Evolutionary conservation across 2,113 vertebrate genomes (phyloP).

Genomic region (Cochlearius cochlearius): DNA sequence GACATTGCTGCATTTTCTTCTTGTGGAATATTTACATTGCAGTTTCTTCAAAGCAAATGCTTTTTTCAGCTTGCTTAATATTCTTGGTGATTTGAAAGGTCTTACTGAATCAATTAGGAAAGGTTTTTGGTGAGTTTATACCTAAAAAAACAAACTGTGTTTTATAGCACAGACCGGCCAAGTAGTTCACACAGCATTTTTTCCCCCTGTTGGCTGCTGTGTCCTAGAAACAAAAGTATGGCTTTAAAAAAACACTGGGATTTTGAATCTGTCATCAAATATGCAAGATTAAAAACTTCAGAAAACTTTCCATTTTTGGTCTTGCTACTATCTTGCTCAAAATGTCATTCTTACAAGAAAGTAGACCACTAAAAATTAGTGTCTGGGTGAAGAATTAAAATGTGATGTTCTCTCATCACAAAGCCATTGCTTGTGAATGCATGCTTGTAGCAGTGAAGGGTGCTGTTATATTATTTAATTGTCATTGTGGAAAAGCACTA

Average conservation of each 20-base stretch:
- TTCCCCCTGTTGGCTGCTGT: background rate
- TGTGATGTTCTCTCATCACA: slow-evolving; percentile 23
- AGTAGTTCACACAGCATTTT: background rate
- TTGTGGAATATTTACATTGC: background rate
- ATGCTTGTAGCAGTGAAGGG: background rate
- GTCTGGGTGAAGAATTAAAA: slow-evolving; percentile 41
- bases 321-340: background rate
- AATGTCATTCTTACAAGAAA: background rate
- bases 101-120: background rate
- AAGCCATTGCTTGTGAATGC: background rate
- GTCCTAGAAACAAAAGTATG: background rate
- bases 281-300: background rate
- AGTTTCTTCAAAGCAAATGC: background rate
- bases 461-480: slow-evolving; percentile 10
- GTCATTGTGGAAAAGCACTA: background rate
- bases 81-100: background rate
- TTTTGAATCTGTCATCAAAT: background rate
- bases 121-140: background rate
- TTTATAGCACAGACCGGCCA: background rate
- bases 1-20: background rate
- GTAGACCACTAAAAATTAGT: slow-evolving; percentile 35
- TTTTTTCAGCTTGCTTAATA: background rate
- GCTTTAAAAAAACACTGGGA: background rate
- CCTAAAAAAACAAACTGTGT: background rate
- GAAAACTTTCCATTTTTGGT: background rate